Percentiles rank a stretch among this genome's conserved stretches.
phyloP scores from a whole-genome alignment of 2,888 invertebrate genomes.

The Rhagophthalmus giganteus region DNA sequence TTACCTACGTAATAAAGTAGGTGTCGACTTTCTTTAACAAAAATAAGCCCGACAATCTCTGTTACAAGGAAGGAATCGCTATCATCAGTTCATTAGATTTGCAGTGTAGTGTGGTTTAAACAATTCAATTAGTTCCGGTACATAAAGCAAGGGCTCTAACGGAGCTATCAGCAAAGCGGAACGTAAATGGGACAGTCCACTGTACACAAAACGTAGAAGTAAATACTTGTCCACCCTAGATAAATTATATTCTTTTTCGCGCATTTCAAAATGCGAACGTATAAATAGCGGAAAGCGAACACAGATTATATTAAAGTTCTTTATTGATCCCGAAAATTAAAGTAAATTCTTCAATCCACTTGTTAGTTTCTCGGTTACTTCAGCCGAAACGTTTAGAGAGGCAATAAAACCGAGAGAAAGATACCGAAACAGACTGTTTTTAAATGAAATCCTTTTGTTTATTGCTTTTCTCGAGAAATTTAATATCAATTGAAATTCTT shows the following conservation, averaged over 20 bases:
- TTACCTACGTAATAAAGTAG: too few relatives aligned
- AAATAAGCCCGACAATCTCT: not conserved
- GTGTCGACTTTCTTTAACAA: too few relatives aligned
- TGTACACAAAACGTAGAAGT: conserved; percentile 9
- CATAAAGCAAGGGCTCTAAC: conserved; percentile 44
- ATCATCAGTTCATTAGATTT: conserved; percentile 47
- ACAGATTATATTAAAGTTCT: not conserved
- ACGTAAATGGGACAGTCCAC: conserved; percentile 19
- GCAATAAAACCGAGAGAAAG: not conserved
- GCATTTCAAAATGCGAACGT: not conserved
- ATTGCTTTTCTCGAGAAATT: not conserved
- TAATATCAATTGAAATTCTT: not conserved
- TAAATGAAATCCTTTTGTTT: not conserved
- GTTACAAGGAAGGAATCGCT: conserved; percentile 31
- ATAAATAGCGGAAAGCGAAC: too few relatives aligned
- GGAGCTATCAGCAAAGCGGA: conserved; percentile 41
- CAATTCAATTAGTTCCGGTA: conserved; percentile 51
- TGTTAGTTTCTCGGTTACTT: not conserved
- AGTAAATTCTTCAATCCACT: not conserved
- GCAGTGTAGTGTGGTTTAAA: conserved; percentile 49
- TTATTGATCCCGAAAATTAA: not conserved
- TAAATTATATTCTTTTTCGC: not conserved
- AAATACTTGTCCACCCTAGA: conserved; percentile 2
- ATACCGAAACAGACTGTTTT: not conserved
- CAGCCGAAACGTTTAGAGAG: not conserved